phyloP scores from a whole-genome alignment of 2,888 invertebrate genomes.

The Rotaria magnacalcarata region DNA sequence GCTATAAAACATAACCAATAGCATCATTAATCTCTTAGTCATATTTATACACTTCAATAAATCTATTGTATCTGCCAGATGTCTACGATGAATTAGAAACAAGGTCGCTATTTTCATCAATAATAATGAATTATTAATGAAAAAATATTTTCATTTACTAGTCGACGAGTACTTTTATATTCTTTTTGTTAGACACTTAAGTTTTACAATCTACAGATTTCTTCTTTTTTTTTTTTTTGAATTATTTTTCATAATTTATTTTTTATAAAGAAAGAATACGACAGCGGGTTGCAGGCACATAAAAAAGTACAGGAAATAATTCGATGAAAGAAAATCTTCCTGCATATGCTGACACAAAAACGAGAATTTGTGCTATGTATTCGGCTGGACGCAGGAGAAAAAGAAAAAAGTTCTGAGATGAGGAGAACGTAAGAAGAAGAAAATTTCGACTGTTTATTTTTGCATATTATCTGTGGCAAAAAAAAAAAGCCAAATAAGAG shows the following conservation, averaged over 20 bases:
- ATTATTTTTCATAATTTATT: too few relatives aligned
- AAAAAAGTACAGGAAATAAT: too few relatives aligned
- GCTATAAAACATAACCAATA: neutral
- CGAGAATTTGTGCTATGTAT: neutral
- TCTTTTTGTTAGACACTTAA: too few relatives aligned
- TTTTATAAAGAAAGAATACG: too few relatives aligned
- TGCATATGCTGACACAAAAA: too few relatives aligned
- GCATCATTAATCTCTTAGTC: neutral
- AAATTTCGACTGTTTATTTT: neutral
- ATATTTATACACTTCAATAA: neutral
- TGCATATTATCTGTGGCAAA: conserved; percentile 4
- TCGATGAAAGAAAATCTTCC: too few relatives aligned
- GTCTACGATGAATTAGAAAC: neutral
- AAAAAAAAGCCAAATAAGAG: neutral
- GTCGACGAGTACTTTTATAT: too few relatives aligned
- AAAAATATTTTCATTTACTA: too few relatives aligned
- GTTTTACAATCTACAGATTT: too few relatives aligned
- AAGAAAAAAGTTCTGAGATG: neutral
- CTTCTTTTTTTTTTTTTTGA: too few relatives aligned
- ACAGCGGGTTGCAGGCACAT: too few relatives aligned
- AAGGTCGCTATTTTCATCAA: neutral
- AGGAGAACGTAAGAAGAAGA: neutral
- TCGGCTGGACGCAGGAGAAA: neutral
- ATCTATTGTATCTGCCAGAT: neutral
- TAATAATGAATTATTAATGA: neutral